phyloP scores from a whole-genome alignment of 2,113 vertebrate species.

The Tychaedon coryphoeus region DNA sequence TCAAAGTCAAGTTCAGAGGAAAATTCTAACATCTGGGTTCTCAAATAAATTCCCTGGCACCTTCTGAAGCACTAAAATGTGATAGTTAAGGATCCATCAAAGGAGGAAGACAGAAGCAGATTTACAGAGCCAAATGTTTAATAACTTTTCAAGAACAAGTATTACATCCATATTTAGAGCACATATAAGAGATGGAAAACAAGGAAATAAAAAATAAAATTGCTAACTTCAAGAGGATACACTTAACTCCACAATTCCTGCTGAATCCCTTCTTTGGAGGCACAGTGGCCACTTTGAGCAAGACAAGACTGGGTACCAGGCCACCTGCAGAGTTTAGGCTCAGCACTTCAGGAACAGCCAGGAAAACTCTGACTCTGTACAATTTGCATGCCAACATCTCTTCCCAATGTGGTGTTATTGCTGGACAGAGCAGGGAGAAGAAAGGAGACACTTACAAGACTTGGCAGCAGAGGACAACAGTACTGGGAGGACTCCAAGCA shows the following conservation, averaged over 20 bases:
- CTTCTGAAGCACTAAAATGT: not conserved
- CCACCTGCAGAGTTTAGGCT: not conserved
- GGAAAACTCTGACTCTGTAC: not conserved
- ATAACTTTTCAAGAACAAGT: slow-evolving; percentile 59
- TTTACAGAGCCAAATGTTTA: slow-evolving; percentile 74
- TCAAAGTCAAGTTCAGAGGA: not conserved
- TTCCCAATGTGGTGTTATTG: slow-evolving; percentile 62
- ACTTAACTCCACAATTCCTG: slow-evolving; percentile 14
- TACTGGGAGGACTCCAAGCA: not conserved
- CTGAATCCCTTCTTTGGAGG: not conserved
- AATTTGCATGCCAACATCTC: not conserved
- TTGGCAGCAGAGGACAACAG: not conserved
- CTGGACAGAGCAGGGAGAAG: slow-evolving; percentile 38
- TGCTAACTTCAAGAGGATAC: slow-evolving; percentile 21
- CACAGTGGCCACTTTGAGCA: not conserved
- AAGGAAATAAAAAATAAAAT: slow-evolving; percentile 24
- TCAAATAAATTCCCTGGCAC: not conserved
- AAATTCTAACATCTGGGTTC: not conserved
- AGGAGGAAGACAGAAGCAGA: not conserved
- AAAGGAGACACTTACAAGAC: slow-evolving; percentile 18
- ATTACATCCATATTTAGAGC: slow-evolving; percentile 56
- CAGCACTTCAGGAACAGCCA: not conserved
- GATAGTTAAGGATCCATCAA: not conserved
- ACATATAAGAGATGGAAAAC: slow-evolving; percentile 60
- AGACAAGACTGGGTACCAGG: not conserved